phyloP scores from a whole-genome alignment of 2,888 invertebrate species.

The Drosophila flavopinicola region DNA sequence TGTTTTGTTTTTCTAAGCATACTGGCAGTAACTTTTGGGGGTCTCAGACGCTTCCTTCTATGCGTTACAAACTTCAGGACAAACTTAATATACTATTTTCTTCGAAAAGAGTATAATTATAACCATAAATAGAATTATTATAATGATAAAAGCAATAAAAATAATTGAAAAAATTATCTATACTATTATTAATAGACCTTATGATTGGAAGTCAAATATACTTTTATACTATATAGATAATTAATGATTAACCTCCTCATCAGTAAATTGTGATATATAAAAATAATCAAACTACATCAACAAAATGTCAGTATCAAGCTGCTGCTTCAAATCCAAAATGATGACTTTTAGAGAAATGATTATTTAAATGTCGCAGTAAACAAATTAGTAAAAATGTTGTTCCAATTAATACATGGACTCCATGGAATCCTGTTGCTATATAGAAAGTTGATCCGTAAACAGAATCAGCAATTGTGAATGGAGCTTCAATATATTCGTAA shows the following conservation, averaged over 20 bases:
- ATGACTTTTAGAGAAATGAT: slow-evolving; percentile 86
- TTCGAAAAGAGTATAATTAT: no score
- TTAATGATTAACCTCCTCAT: slow-evolving; percentile 86
- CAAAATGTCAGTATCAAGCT: slow-evolving; percentile 89
- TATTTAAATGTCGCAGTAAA: slow-evolving; percentile 85
- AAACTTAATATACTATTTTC: no score
- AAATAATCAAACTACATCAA: slow-evolving; percentile 87
- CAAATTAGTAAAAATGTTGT: slow-evolving; percentile 86
- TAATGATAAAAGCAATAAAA: slow-evolving; percentile 81
- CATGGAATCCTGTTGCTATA: slow-evolving; percentile 91
- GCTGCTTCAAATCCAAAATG: slow-evolving; percentile 89
- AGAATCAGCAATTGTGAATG: slow-evolving; percentile 87
- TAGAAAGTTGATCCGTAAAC: slow-evolving; percentile 89
- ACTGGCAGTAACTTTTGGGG: no score
- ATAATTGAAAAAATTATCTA: slow-evolving; percentile 86
- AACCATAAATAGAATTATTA: slow-evolving; percentile 84
- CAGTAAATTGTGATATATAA: slow-evolving; percentile 88
- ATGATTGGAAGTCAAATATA: slow-evolving; percentile 91
- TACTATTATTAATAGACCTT: slow-evolving; percentile 86
- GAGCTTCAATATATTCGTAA: slow-evolving; percentile 86
- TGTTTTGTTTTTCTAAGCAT: no score
- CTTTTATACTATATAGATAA: slow-evolving; percentile 88
- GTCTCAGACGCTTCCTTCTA: no score
- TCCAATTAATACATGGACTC: slow-evolving; percentile 89
- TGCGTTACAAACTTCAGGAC: no score